Evolutionary conservation across 2,113 vertebrate genomes (phyloP).

Genomic region (Muntiacus muntjak): DNA sequence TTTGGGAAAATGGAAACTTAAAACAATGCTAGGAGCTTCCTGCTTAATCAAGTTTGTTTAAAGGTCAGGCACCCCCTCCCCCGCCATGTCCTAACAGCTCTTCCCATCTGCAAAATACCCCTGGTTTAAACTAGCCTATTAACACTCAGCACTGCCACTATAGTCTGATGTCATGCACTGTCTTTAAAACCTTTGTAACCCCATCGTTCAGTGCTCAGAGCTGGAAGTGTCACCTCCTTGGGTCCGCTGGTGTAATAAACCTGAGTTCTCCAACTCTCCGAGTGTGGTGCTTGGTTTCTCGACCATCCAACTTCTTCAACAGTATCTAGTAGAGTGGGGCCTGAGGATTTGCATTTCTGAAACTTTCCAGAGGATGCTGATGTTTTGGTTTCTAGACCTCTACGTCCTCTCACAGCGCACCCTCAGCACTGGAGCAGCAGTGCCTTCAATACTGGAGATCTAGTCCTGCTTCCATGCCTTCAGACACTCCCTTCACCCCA

Average conservation of each 20-base stretch:
- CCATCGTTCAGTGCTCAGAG: neutral
- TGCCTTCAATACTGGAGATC: neutral
- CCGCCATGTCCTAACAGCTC: neutral
- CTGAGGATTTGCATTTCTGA: neutral
- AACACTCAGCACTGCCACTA: neutral
- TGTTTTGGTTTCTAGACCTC: neutral
- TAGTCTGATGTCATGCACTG: neutral
- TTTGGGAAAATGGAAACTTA: neutral
- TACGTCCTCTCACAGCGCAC: neutral
- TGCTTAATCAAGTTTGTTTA: neutral
- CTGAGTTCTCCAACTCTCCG: neutral
- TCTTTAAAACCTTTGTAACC: neutral
- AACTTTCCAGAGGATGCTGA: neutral
- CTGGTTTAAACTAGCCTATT: neutral
- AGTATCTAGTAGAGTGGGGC: neutral
- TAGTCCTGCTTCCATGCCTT: neutral
- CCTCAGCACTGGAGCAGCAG: neutral
- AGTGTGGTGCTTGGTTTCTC: neutral
- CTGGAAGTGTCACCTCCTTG: neutral
- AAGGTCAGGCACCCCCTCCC: neutral
- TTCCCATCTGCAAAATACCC: neutral
- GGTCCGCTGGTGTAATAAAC: neutral
- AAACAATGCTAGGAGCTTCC: neutral
- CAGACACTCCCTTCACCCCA: neutral
- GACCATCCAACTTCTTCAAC: neutral